These are phyloP conservation scores for Acipenser oxyrinchus DNA, from an alignment of 2,797 vertebrate genomes.

Conservation along the genomic window DNA sequence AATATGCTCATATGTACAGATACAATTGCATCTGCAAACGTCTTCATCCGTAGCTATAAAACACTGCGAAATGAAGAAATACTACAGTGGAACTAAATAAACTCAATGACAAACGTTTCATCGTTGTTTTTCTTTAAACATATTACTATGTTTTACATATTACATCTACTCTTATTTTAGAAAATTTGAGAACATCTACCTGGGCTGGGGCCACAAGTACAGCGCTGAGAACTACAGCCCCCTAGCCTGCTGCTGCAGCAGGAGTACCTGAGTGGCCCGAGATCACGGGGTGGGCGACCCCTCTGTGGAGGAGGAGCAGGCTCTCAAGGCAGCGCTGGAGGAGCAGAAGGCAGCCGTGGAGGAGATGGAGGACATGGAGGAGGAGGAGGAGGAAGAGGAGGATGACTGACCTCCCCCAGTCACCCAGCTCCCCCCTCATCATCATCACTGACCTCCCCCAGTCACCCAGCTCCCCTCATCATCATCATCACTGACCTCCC, in stretches of 20 bases:
- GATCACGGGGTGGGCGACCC: conserved; percentile 66
- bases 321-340: conserved; percentile 56
- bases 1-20: too few species aligned
- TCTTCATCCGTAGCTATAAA: too few species aligned
- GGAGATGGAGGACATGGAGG: conserved; percentile 55
- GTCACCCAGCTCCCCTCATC: too few species aligned
- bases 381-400: conserved; percentile 59
- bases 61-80: too few species aligned
- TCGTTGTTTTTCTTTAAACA: too few species aligned
- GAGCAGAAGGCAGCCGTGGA: conserved; percentile 50
- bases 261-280: conserved; percentile 70
- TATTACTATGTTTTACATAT: too few species aligned
- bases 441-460: too few species aligned
- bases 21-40: too few species aligned
- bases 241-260: conserved; percentile 47
- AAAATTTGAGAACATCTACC: conserved; percentile 85
- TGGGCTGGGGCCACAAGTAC: conserved; percentile 90
- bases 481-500: too few species aligned
- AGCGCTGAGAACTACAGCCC: conserved; percentile 61
- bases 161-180: conserved; percentile 44
- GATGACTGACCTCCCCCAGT: conserved; percentile 30
- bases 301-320: conserved; percentile 70
- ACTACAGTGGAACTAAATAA: too few species aligned
- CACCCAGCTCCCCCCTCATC: too few species aligned
- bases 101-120: too few species aligned